phyloP scores from a whole-genome alignment of 2,888 invertebrate genomes.

The Penaeus monodon region DNA sequence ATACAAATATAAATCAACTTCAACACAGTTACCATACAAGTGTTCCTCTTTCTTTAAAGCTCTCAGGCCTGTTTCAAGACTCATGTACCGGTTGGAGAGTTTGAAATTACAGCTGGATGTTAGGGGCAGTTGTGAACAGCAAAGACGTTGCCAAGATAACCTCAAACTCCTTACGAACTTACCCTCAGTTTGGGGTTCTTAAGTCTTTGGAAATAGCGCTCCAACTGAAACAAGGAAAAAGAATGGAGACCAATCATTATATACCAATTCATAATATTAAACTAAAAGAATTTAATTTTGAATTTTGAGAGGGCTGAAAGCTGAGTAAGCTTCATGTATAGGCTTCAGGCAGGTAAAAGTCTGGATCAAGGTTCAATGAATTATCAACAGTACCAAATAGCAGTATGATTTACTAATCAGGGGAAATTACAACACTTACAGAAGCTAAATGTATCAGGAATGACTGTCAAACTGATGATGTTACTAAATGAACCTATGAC shows the following conservation, averaged over 20 bases:
- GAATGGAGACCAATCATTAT: conserved; percentile 64
- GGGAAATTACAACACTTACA: too few species aligned
- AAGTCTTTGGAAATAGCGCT: conserved; percentile 94
- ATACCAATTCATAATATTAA: conserved; percentile 60
- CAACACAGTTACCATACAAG: conserved; percentile 4
- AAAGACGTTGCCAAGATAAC: conserved; percentile 26
- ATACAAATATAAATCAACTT: too few species aligned
- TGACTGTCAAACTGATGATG: too few species aligned
- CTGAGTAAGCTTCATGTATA: conserved; percentile 27
- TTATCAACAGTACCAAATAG: too few species aligned
- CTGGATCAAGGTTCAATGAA: too few species aligned
- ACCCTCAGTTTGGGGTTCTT: conserved; percentile 83
- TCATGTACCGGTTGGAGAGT: too few species aligned
- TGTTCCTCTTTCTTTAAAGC: too few species aligned
- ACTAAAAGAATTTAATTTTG: conserved; percentile 57
- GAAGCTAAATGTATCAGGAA: too few species aligned
- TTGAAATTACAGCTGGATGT: neutral
- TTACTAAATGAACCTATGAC: too few species aligned
- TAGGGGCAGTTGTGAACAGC: conserved; percentile 5
- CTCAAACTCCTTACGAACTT: conserved; percentile 65
- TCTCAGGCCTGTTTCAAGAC: too few species aligned
- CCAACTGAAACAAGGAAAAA: conserved; percentile 74
- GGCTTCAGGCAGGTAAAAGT: conserved; percentile 16
- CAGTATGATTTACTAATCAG: too few species aligned
- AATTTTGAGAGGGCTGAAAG: conserved; percentile 60